Percentiles rank a stretch among this genome's conserved stretches.
phyloP scores from a whole-genome alignment of 2,888 invertebrate genomes.

The Drosophila colorata region DNA sequence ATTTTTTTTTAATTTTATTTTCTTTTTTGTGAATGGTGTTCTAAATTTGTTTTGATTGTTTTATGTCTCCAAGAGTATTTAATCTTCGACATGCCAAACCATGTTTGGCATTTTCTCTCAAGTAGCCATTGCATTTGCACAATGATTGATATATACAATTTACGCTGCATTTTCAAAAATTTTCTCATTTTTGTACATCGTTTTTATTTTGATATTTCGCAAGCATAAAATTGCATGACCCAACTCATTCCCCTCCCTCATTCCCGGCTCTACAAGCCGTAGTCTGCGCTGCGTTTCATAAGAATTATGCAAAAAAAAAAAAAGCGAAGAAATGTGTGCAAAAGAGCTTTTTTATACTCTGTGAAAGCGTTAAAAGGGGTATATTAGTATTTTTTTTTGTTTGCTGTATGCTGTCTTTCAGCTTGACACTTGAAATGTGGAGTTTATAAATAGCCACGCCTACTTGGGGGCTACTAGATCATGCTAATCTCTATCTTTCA shows the following conservation, averaged over 20 bases:
- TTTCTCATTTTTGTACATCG: conserved; percentile 7
- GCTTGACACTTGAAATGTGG: no score
- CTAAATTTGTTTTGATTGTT: no score
- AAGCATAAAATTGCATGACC: conserved; percentile 45
- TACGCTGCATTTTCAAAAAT: conserved; percentile 22
- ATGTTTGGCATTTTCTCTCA: no score
- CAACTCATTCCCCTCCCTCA: background rate
- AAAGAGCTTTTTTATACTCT: background rate
- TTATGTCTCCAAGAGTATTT: background rate
- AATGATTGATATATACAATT: conserved; percentile 55
- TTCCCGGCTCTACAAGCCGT: background rate
- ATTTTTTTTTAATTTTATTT: no score
- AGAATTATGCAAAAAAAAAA: conserved; percentile 58
- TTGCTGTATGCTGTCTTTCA: no score
- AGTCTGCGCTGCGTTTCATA: conserved; percentile 40
- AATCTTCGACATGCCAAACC: background rate
- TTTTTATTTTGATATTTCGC: conserved; percentile 35
- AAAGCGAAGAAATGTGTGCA: conserved; percentile 3
- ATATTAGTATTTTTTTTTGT: no score
- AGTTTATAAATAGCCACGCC: no score
- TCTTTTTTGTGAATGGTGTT: no score
- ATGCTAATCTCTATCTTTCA: no score
- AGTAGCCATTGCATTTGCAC: background rate
- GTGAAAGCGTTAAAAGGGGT: background rate
- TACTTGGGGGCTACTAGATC: no score